These are phyloP conservation scores for Emydocephalus ijimae DNA, from an alignment of 2,113 vertebrate genomes.

Conservation along the genomic window DNA sequence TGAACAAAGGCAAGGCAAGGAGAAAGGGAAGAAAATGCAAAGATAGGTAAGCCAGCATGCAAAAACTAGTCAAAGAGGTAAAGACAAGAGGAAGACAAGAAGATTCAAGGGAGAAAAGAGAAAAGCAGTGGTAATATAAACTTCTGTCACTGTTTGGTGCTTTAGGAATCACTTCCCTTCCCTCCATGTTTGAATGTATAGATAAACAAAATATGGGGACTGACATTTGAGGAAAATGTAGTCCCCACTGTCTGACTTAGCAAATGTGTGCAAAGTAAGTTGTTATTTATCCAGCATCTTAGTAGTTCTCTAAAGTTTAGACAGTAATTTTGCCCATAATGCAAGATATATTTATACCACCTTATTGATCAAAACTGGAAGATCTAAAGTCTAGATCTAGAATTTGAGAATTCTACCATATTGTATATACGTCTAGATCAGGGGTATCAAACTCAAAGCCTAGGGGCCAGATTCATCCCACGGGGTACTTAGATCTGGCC, in stretches of 20 bases:
- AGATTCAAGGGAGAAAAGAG: constrained; percentile 4
- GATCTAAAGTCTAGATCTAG: not conserved
- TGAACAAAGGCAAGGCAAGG: constrained; percentile 13
- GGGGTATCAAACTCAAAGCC: too few species aligned
- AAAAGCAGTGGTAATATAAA: not conserved
- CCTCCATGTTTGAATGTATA: not conserved
- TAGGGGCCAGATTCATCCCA: too few species aligned
- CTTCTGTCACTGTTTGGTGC: accelerated
- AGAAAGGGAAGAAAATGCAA: not conserved
- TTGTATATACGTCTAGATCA: too few species aligned
- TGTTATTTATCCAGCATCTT: not conserved
- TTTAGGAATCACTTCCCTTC: not conserved
- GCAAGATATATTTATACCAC: not conserved
- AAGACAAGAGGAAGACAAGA: not conserved
- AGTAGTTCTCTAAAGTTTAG: not conserved
- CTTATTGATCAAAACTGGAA: accelerated
- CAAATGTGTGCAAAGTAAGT: not conserved
- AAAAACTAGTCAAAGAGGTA: constrained; percentile 32
- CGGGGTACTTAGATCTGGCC: too few species aligned
- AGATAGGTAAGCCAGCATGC: constrained; percentile 37
- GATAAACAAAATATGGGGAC: not conserved
- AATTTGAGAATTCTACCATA: too few species aligned
- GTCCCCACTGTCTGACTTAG: not conserved
- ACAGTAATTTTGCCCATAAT: not conserved
- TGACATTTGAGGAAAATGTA: not conserved